Conservation (phyloP, 2,113 vertebrate species). For the Callipepla squamata region DNA sequence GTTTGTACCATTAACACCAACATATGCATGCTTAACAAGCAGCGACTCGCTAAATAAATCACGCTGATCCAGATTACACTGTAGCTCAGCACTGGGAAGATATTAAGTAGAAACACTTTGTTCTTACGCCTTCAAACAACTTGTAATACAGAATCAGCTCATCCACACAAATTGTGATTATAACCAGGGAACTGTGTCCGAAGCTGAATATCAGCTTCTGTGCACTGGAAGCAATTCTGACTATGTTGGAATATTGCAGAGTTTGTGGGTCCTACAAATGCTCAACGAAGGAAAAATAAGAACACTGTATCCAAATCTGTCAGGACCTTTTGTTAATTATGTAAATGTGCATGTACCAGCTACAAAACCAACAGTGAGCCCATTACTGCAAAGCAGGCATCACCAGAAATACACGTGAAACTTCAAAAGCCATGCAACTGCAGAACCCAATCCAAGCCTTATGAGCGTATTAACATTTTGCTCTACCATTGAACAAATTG, state of each 20-base stretch:
- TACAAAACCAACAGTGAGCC: background rate
- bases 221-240: too few species aligned
- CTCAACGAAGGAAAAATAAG: too few species aligned
- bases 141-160: background rate
- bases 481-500: background rate
- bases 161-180: too few species aligned
- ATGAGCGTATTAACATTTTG: background rate
- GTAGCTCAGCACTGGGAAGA: background rate
- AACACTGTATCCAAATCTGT: too few species aligned
- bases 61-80: background rate
- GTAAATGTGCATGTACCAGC: background rate
- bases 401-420: background rate
- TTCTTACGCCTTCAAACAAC: background rate
- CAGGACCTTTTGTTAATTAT: background rate
- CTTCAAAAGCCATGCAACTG: background rate
- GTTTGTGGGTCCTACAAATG: too few species aligned
- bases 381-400: background rate
- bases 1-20: background rate
- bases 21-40: background rate
- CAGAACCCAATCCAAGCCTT: background rate
- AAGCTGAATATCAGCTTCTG: too few species aligned
- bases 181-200: too few species aligned
- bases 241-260: too few species aligned
- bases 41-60: background rate
- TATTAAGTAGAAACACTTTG: background rate